Base-by-base conservation (phyloP, 1,140 invertebrate species). In the Octopus bimaculoides region DNA sequence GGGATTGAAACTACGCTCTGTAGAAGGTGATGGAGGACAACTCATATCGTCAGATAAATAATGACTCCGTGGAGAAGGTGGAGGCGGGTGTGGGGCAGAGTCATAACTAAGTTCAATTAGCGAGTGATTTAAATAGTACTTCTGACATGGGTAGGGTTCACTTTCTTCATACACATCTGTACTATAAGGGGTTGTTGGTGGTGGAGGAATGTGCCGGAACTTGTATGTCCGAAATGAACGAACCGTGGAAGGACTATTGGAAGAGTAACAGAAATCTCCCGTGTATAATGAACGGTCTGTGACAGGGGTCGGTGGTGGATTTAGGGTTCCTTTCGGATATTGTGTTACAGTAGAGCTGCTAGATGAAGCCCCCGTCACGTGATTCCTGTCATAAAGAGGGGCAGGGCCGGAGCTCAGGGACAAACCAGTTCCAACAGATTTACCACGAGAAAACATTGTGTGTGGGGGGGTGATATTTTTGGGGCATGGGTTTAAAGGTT, bases 101-200 rank as follows among this genome's bases (percentile, higher is more conserved):
- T 94, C 94, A 82, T 92, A 93, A 83, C 93, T 93, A 79, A 93
- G 92, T 79, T 88, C 86, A 73, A 87, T 79, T 75, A 85, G 78
- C 71, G 85, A 86, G 75, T 86, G 83, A 80, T 86, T 84, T 75
- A 83, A 80, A 75, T 85, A 85, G 71, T 87, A 86, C 82, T 83
- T 85, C 78, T 82, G 81, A 75, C 71, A 77, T 53, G 83, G 83
- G 81, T 88, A 90, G 53, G 90, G 88, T 82, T 91, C 90, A 82
- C 89, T 90, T 80, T 97, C 96, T 86, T 97, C 95, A 88, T 95
- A 96, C 12, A 97, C 95, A 88, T 98, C 96, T 4, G 97, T 98
- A 83, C 95, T 96, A 88, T 96, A 97, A 0, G 97, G 96, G 8
- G 96, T 98, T 5, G 96, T 98, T 5, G 96, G 96, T 3, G 96